phyloP scores from a whole-genome alignment of 2,888 invertebrate species.

The Lasioglossum lativentre region DNA sequence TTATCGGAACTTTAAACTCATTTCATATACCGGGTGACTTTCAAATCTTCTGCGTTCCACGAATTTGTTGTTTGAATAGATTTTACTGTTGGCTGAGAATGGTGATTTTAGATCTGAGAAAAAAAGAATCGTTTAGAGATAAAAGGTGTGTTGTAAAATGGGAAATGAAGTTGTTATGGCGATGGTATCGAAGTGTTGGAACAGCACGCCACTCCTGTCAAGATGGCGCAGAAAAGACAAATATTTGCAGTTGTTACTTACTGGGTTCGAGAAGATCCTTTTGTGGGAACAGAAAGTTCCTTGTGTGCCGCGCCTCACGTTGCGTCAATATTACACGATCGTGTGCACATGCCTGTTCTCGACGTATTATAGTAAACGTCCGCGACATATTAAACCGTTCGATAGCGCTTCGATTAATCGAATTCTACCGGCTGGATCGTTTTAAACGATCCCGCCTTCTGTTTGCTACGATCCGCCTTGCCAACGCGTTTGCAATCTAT shows the following conservation, averaged over 20 bases:
- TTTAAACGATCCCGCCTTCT: conserved; percentile 10
- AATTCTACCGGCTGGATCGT: conserved; percentile 26
- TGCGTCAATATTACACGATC: conserved; percentile 56
- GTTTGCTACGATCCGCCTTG: neutral
- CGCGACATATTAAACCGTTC: conserved; percentile 19
- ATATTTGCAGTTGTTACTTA: conserved; percentile 62
- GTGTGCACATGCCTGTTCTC: neutral
- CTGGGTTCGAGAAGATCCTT: conserved; percentile 33
- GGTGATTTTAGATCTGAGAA: neutral
- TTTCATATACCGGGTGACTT: neutral
- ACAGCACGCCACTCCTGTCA: conserved; percentile 59
- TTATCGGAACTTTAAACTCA: neutral
- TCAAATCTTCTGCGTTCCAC: neutral
- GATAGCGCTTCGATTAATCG: conserved; percentile 38
- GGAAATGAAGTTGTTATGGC: conserved; percentile 14
- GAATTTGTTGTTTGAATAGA: neutral
- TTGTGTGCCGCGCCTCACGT: conserved; percentile 37
- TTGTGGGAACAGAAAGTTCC: conserved; percentile 54
- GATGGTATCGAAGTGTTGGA: conserved; percentile 24
- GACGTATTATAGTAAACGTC: conserved; percentile 24
- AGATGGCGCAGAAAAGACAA: conserved; percentile 68
- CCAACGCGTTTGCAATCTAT: neutral
- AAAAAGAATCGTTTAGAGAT: neutral
- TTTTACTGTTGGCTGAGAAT: neutral
- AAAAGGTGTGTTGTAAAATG: neutral